Evolutionary conservation across 2,113 vertebrate genomes (phyloP).

Genomic region (Anguilla japonica): DNA sequence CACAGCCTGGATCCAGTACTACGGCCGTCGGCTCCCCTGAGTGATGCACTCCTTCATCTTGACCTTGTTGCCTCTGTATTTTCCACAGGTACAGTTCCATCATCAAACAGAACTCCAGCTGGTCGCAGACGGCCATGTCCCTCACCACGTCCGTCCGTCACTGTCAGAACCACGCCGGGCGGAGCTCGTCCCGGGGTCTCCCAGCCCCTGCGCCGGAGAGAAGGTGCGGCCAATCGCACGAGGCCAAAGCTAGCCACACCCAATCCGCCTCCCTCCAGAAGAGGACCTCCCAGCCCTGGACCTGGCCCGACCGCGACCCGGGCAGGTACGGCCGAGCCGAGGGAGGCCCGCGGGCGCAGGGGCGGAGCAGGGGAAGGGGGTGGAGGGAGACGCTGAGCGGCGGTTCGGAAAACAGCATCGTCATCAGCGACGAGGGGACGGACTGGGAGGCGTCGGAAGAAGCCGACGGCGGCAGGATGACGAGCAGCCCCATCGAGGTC

Average conservation of each 20-base stretch:
- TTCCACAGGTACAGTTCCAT: slow-evolving; percentile 10
- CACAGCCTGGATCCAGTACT: too few relatives aligned
- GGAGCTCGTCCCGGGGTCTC: too few relatives aligned
- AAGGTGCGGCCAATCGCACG: not conserved
- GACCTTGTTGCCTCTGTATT: not conserved
- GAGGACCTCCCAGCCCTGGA: not conserved
- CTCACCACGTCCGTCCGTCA: not conserved
- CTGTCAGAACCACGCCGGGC: not conserved
- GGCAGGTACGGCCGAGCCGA: not conserved
- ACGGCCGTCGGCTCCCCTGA: too few relatives aligned
- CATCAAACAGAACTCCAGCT: not conserved
- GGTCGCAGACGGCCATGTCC: not conserved
- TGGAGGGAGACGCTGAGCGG: not conserved
- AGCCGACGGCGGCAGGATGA: not conserved
- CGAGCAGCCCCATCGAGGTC: not conserved
- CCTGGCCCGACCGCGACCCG: not conserved
- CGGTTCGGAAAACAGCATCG: not conserved
- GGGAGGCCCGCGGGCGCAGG: not conserved
- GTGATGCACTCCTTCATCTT: too few relatives aligned
- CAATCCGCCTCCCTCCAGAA: not conserved
- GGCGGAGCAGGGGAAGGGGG: not conserved
- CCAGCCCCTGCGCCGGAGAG: not conserved
- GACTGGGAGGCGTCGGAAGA: not conserved
- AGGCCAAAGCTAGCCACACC: not conserved
- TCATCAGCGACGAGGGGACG: slow-evolving; percentile 9